Evolutionary conservation across 2,797 vertebrate species (phyloP).

Genomic region (Meda fulgida): DNA sequence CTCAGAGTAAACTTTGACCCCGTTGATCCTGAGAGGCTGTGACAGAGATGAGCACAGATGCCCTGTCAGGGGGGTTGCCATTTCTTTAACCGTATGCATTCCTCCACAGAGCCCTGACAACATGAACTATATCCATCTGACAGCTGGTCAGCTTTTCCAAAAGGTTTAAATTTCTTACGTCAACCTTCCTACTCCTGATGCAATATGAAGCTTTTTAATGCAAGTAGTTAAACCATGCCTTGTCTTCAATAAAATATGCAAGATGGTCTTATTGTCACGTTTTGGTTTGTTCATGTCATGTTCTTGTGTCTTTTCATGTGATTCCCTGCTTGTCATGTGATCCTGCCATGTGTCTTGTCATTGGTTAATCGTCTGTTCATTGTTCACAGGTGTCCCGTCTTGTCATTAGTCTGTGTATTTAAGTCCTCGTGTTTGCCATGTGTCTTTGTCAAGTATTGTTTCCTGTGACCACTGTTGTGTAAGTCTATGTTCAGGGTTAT

Average conservation of each 20-base stretch:
- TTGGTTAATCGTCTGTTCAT: too few relatives aligned
- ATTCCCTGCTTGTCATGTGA: too few relatives aligned
- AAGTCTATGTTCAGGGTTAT: too few relatives aligned
- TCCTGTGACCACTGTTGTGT: too few relatives aligned
- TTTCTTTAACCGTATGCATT: conserved; percentile 38
- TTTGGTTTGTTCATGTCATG: too few relatives aligned
- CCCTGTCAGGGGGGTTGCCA: conserved; percentile 39
- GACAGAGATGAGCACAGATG: conserved; percentile 59
- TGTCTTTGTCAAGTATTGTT: too few relatives aligned
- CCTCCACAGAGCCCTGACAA: conserved; percentile 53
- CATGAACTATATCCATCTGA: conserved; percentile 71
- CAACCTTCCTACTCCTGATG: conserved; percentile 26
- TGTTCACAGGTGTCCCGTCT: too few relatives aligned
- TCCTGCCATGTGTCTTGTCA: too few relatives aligned
- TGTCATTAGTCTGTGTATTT: too few relatives aligned
- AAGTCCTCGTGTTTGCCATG: too few relatives aligned
- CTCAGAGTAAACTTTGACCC: conserved; percentile 97
- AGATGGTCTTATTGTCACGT: neutral
- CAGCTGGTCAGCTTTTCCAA: conserved; percentile 45
- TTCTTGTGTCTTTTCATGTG: too few relatives aligned
- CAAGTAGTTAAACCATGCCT: neutral
- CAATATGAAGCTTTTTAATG: conserved; percentile 5
- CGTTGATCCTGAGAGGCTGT: conserved; percentile 94
- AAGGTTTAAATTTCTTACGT: conserved; percentile 42
- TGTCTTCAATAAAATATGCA: neutral